Evolutionary conservation across 2,113 vertebrate genomes (phyloP), one percentile per base, ranked within the genome.

Genomic region (Felis catus): DNA sequence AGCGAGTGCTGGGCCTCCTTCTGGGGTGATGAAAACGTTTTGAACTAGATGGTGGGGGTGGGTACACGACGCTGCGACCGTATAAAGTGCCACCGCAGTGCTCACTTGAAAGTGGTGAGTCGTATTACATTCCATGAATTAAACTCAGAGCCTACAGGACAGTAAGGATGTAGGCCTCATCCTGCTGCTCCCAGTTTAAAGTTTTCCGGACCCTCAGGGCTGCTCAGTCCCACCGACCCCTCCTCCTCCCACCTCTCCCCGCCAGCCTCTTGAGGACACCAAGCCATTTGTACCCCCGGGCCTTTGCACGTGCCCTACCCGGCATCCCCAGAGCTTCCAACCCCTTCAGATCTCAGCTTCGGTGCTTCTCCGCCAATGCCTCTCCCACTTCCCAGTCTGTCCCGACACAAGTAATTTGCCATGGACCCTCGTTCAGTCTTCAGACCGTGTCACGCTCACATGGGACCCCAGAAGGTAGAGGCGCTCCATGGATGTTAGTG

Each of bases 41-140:
- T 45, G 68, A 63, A 23, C 33, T 1, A 4, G 48, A 63, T 2
- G 18, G 51, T 2, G 18, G 16, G 11, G 33, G 4, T 7, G 65
- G 23, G 6, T 1, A 11, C 51, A 25, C 12, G 12, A 2, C 3
- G 0, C 4, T 3, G 18, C 29, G 7, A 31, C 27, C 23, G 51
- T 15, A 16, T 3, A 4, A 31, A 36, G 14, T 0, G 51, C 51
- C 31, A 6, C 23, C 6, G 29, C 11, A 21, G 3, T 0, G 4
- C 16, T 71, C 31, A 12, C 66, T 73, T 33, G 15, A 51, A 81
- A 36, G 36, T 7, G 4, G 15, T 7, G 23, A 45, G 3, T 11
- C 79, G n/a, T n/a, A n/a, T 68, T 9, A 13, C 5, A 23, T 51
- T 0, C 31, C 33, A 21, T 27, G 53, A 33, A 65, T 25, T 16